Conservation (phyloP, 2,888 invertebrate species). For the Junonia oenone region DNA sequence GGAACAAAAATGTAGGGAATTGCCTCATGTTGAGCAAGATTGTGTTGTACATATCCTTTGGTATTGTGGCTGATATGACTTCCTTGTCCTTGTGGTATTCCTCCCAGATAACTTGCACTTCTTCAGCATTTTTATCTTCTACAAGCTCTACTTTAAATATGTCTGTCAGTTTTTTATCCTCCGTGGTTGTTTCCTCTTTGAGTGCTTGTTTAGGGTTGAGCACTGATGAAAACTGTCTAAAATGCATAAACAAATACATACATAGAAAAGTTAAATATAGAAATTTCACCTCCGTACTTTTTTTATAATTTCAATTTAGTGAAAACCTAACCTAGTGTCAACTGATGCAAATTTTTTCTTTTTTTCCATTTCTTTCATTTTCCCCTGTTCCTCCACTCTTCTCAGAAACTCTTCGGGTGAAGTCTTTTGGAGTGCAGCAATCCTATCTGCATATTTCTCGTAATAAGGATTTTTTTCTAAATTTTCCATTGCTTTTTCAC, state of each 20-base stretch:
- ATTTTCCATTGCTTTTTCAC: slow-evolving; percentile 75
- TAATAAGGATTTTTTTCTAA: slow-evolving; percentile 86
- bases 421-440: slow-evolving; percentile 85
- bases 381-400: slow-evolving; percentile 77
- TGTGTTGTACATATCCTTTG: slow-evolving; percentile 77
- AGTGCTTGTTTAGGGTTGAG: slow-evolving; percentile 81
- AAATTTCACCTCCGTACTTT: background rate
- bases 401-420: slow-evolving; percentile 87
- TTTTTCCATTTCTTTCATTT: slow-evolving; percentile 51
- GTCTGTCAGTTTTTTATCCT: slow-evolving; percentile 79
- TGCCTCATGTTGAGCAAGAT: slow-evolving; percentile 79
- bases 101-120: slow-evolving; percentile 88
- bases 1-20: slow-evolving; percentile 87
- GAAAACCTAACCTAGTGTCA: slow-evolving; percentile 52
- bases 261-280: background rate
- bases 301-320: background rate
- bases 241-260: slow-evolving; percentile 17
- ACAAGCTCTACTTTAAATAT: slow-evolving; percentile 90
- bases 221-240: slow-evolving; percentile 82
- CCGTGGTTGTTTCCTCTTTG: slow-evolving; percentile 32
- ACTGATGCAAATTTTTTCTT: slow-evolving; percentile 55
- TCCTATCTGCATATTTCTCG: slow-evolving; percentile 89
- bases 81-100: slow-evolving; percentile 89
- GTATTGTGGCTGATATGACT: slow-evolving; percentile 86
- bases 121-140: slow-evolving; percentile 83